Conservation (phyloP, 2,797 vertebrate species). For the Tiaroga cobitis region DNA sequence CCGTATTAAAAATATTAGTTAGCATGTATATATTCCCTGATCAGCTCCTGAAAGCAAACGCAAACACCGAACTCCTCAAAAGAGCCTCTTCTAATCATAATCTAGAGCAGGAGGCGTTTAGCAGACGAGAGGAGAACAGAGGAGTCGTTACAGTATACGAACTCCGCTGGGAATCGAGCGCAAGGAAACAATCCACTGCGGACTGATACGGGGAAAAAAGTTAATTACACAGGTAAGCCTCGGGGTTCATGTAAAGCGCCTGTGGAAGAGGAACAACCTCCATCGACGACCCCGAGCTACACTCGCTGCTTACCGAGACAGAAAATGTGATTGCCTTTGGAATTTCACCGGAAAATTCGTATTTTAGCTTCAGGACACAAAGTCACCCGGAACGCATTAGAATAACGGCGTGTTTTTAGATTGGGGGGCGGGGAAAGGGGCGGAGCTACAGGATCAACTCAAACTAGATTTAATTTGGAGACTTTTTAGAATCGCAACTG, state of each 20-base stretch:
- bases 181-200: conserved; percentile 68
- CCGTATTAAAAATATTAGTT: background rate
- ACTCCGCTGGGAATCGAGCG: conserved; percentile 35
- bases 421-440: conserved; percentile 56
- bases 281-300: conserved; percentile 75
- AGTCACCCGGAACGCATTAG: conserved; percentile 73
- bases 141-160: conserved; percentile 54
- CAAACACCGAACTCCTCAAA: background rate
- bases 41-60: background rate
- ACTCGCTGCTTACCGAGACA: conserved; percentile 84
- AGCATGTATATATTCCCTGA: background rate
- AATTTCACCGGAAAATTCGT: conserved; percentile 75
- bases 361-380: conserved; percentile 78
- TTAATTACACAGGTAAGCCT: conserved; percentile 77
- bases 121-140: conserved; percentile 19
- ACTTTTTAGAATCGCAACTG: background rate
- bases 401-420: conserved; percentile 66
- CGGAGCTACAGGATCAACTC: conserved; percentile 1
- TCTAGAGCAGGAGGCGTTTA: conserved; percentile 17
- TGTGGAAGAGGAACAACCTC: conserved; percentile 72
- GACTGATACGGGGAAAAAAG: conserved; percentile 64
- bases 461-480: conserved; percentile 54
- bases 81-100: conserved; percentile 43
- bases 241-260: conserved; percentile 70
- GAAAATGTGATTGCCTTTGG: conserved; percentile 86